Base-by-base conservation (phyloP, 1,140 invertebrate species). In the Penaeus vannamei region DNA sequence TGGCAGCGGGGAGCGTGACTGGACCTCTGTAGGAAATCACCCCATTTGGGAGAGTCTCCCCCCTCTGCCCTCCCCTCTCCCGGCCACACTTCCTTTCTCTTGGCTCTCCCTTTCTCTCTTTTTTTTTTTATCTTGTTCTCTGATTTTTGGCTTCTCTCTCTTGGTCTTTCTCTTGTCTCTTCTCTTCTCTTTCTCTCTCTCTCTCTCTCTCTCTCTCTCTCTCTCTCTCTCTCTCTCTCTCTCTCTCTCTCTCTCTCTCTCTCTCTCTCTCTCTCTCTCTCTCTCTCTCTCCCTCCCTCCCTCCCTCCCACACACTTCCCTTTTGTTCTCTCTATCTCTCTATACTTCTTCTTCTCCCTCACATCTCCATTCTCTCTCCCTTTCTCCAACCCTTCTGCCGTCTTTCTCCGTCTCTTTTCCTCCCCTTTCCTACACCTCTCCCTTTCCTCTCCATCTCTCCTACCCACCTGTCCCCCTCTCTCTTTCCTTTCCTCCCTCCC, bases 171-270 rank as follows among this genome's bases (percentile, higher is more conserved):
- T 8, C 77, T 14, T 8, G 5, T 20, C 19, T 23, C 22, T 19
- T 22, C 12, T 10, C 20, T 5, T 26, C 36, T n/a, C 42, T 82
- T 53, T n/a, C 22, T 60, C 80, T 60, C 42, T 60, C 80, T 60
- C 59, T 61, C 80, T 82, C 22, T 82, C 80, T 32, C 22, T 60
- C 81, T 60, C 46, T 83, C 23, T 20, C 8, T 60, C 81, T 60
- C 23, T 83, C 23, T 32, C 23, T 60, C 81, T 53, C 20, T 53
- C 80, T 82, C 36, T 53, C 80, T 2, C 32, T 23, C 61, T 19
- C 32, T 3, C 22, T 62, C 62, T 26, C 26, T 32, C 62, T 23
- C 23, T 19, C 32, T 22, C 19, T n/a, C 36, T 26, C 22, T 53
- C 26, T 22, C 59, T n/a, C 32, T 29, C 36, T 26, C 53, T 32